Base-by-base conservation (phyloP, 1,140 invertebrate genomes). In the Bathynomus jamesi region DNA sequence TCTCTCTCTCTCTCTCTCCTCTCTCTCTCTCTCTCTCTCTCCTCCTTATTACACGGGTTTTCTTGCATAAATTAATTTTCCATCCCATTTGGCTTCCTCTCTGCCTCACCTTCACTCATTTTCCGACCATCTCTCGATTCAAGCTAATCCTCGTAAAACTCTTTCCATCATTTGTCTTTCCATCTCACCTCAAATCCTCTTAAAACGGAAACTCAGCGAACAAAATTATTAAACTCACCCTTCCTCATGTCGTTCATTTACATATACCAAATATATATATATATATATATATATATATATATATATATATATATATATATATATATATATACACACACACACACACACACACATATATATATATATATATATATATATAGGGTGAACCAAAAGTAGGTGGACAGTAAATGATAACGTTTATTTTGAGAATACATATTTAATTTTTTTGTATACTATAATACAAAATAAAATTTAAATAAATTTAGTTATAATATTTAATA, bases 231-330 rank as follows among this genome's bases (percentile, higher is more conserved):
- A 21, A 21, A 62, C 24, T 27, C 21, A 21, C 8, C 5, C 24
- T 21, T 62, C 5, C 24, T 8, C 21, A 21, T 62, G 8, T 27
- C 8, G 24, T 62, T 8, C 24, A 62, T 62, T 8, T n/a, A 21
- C 5, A 62, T 62, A 27, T 27, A 62, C 21, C 5, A 8, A 21
- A 62, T 62, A 27, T 62, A n/a, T 62, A n/a, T 62, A n/a, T 62
- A 21, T 62, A 62, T 27, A 62, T 62, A 62, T 62, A 62, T 62
- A 62, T 62, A 62, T 27, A 62, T 62, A 62, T 62, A 62, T 62
- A 62, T 62, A 62, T 62, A 62, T 62, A 62, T 62, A 62, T 62
- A 62, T 62, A 62, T 62, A 62, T 62, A 62, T 62, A 27, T 62
- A 62, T 62, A 62, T 62, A 62, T 62, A 62, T 62, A 62, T 62